Evolutionary conservation across 2,113 vertebrate species (phyloP).

Genomic region (Microcebus griseorufus): DNA sequence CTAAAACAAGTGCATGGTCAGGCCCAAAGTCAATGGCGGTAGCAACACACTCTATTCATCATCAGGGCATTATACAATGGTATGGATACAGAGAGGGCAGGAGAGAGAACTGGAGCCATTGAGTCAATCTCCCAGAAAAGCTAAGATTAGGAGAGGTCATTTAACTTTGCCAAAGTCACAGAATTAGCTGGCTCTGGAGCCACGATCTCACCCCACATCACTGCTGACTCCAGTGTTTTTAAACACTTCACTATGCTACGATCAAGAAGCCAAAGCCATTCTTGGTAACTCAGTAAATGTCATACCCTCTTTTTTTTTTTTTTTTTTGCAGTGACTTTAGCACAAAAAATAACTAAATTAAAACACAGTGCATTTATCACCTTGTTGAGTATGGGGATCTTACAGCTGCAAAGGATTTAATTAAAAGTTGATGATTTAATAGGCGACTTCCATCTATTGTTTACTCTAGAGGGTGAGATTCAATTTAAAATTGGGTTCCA

Average conservation of each 20-base stretch:
- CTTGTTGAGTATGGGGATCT: constrained; percentile 76
- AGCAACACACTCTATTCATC: not conserved
- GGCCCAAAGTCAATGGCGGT: not conserved
- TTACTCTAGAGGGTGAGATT: constrained; percentile 83
- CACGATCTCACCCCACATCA: not conserved
- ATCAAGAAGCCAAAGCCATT: constrained; percentile 68
- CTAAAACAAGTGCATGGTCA: not conserved
- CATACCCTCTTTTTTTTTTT: constrained; percentile 28
- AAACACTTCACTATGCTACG: not conserved
- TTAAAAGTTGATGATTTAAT: constrained; percentile 89
- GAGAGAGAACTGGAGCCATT: not conserved
- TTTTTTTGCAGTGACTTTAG: constrained; percentile 60
- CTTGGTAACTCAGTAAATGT: constrained; percentile 52
- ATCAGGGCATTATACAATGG: not conserved
- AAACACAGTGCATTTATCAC: constrained; percentile 83
- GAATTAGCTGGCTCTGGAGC: not conserved
- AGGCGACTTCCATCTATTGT: constrained; percentile 81
- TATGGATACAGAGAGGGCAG: rapidly evolving
- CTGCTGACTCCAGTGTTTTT: not conserved
- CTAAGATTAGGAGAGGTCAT: not conserved
- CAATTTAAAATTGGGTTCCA: constrained; percentile 82
- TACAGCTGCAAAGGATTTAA: constrained; percentile 83
- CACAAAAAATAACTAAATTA: constrained; percentile 81
- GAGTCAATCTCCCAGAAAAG: not conserved
- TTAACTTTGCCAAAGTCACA: not conserved